Evolutionary conservation across 2,888 invertebrate species (phyloP).

Genomic region (Scaptomyza flava): DNA sequence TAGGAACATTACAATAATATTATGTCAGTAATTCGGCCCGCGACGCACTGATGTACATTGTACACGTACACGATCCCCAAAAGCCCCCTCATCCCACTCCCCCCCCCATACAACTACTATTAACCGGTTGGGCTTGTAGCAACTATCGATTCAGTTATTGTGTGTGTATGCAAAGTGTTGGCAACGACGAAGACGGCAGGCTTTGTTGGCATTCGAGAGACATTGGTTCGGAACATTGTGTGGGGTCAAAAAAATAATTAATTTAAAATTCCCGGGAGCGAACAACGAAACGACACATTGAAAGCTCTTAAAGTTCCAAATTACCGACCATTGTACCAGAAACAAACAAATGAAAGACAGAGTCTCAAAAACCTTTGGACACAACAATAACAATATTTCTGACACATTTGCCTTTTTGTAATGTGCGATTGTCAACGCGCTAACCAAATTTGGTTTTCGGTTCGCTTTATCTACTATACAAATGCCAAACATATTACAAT

Average conservation of each 20-base stretch:
- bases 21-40: conserved; percentile 72
- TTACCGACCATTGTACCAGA: conserved; percentile 78
- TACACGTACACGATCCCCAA: conserved; percentile 29
- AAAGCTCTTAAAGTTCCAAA: conserved; percentile 79
- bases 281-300: conserved; percentile 77
- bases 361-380: conserved; percentile 9
- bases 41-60: conserved; percentile 52
- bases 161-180: conserved; percentile 48
- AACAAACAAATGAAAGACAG: conserved; percentile 61
- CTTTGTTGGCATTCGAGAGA: conserved; percentile 10
- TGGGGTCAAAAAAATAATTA: conserved; percentile 80
- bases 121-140: conserved; percentile 39
- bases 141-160: conserved; percentile 58
- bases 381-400: conserved; percentile 70
- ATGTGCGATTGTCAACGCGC: conserved; percentile 66
- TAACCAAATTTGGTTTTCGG: conserved; percentile 57
- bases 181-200: conserved; percentile 25
- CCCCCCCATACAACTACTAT: not conserved
- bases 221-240: conserved; percentile 62
- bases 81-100: not conserved
- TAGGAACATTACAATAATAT: conserved; percentile 75
- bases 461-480: conserved; percentile 48
- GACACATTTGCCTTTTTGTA: conserved; percentile 74
- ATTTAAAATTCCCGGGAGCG: conserved; percentile 75
- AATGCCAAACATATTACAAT: conserved; percentile 43